A percentile compares a stretch with the other conserved stretches of the same genome.
Conservation (phyloP, 1,140 invertebrate genomes). For the Lutraria rhynchaena region DNA sequence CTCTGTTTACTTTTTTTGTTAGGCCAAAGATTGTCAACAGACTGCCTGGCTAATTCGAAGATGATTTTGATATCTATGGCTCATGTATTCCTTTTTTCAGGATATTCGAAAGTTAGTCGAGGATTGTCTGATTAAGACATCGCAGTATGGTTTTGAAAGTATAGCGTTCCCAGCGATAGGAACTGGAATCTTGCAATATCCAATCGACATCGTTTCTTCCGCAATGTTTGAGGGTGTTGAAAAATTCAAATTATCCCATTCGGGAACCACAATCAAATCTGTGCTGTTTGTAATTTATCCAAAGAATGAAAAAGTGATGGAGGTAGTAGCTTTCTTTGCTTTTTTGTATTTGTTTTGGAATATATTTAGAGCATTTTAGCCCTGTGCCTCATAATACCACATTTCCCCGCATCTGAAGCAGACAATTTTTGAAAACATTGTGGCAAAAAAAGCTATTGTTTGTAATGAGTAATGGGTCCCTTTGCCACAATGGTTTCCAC, state of each 20-base stretch:
- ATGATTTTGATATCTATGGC: no score
- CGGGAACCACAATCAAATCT: not conserved
- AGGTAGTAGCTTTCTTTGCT: conserved; percentile 16
- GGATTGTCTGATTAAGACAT: not conserved
- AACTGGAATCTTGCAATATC: conserved; percentile 45
- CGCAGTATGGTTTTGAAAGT: not conserved
- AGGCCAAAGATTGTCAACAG: not conserved
- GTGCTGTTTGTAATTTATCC: conserved; percentile 47
- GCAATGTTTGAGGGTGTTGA: conserved; percentile 47
- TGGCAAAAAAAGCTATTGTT: no score
- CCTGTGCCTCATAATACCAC: no score
- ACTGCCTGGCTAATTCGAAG: not conserved
- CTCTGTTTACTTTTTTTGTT: not conserved
- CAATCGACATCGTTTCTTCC: conserved; percentile 11
- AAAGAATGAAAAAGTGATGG: conserved; percentile 6
- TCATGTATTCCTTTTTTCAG: conserved; percentile 21
- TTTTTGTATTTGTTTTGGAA: not conserved
- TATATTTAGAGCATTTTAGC: no score
- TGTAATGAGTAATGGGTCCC: no score
- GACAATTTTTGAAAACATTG: no score
- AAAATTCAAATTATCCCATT: not conserved
- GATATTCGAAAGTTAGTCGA: conserved; percentile 1
- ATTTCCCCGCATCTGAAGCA: no score
- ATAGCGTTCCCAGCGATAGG: conserved; percentile 58
- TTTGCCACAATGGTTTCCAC: no score